Conservation (phyloP, 2,888 invertebrate species). For the Leptinotarsa haldemani region DNA sequence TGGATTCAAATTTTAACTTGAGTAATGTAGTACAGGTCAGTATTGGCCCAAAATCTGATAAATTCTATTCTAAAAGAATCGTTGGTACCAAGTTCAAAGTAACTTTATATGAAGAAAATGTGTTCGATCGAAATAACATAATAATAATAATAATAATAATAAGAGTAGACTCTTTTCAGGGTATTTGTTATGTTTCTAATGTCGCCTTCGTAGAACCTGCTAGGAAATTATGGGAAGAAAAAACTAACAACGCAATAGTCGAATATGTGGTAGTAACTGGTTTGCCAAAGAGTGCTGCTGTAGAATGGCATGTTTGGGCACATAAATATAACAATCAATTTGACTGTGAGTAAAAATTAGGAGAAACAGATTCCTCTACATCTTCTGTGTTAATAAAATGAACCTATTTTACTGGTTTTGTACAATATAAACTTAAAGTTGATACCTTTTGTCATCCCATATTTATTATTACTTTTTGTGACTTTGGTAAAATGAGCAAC, state of each 20-base stretch:
- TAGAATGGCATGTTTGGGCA: constrained; percentile 96
- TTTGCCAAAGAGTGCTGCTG: constrained; percentile 82
- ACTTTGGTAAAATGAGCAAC: too few relatives aligned
- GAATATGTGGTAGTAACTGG: constrained; percentile 87
- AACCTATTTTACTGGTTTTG: too few relatives aligned
- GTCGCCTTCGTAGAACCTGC: constrained; percentile 78
- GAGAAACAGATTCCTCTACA: background rate
- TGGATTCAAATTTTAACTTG: constrained; percentile 81
- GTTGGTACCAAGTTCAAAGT: too few relatives aligned
- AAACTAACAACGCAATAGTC: constrained; percentile 87
- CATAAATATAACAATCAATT: constrained; percentile 88
- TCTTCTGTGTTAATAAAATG: too few relatives aligned
- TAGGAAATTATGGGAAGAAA: constrained; percentile 82
- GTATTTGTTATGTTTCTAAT: constrained; percentile 88
- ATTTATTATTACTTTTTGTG: too few relatives aligned
- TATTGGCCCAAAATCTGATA: background rate
- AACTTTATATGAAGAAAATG: background rate
- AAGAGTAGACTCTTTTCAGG: constrained; percentile 64
- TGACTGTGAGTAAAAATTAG: constrained; percentile 74
- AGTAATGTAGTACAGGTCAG: constrained; percentile 82
- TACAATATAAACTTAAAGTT: too few relatives aligned
- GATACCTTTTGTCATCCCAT: too few relatives aligned
- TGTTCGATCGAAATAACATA: too few relatives aligned
- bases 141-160: too few relatives aligned
- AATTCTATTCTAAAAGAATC: background rate